phyloP scores from a whole-genome alignment of 2,888 invertebrate species.

The Tetrapedia diversipes region DNA sequence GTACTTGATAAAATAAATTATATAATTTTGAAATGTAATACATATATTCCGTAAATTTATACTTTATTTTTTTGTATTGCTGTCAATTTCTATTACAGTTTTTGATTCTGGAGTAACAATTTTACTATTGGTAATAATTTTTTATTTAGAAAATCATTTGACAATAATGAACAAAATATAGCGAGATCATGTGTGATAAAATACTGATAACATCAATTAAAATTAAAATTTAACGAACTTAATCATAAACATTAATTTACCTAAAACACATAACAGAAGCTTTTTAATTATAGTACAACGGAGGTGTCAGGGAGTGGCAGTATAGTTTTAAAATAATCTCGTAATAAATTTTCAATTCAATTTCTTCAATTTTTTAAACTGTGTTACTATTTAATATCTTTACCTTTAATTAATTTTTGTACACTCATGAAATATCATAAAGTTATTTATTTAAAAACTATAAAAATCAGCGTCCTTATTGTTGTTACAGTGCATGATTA shows the following conservation, averaged over 20 bases:
- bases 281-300: constrained; percentile 12
- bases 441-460: constrained; percentile 15
- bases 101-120: no score
- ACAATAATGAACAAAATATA: background rate
- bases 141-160: no score
- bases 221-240: background rate
- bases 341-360: background rate
- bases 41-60: no score
- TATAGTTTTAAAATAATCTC: constrained; percentile 7
- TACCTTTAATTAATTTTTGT: constrained; percentile 19
- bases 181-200: background rate
- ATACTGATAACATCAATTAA: background rate
- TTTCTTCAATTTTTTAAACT: background rate
- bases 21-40: no score
- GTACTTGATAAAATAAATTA: no score
- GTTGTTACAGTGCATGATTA: constrained; percentile 15
- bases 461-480: constrained; percentile 33
- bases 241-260: background rate
- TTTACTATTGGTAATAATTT: no score
- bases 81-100: no score
- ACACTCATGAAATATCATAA: background rate
- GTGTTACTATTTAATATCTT: constrained; percentile 1
- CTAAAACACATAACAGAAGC: background rate
- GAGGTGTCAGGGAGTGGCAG: constrained; percentile 49
- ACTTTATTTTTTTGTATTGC: no score